Base-by-base conservation (phyloP, 2,888 invertebrate genomes). In the Galerucella nymphaeae region DNA sequence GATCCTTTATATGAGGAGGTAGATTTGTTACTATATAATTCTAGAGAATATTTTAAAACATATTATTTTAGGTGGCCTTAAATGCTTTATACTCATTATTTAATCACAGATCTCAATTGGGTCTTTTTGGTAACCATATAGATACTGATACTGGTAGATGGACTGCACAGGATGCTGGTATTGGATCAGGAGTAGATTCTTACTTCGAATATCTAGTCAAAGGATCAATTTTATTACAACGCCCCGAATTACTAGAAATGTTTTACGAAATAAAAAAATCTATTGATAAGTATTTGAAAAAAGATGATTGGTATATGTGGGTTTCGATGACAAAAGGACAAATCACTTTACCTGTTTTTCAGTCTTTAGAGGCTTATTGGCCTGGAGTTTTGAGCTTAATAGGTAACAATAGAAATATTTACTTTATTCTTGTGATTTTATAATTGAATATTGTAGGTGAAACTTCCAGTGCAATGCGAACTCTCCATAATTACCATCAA, bases 301-400 rank as follows among this genome's bases (percentile, higher is more conserved):
- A 94, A 82, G 98, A 97, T 80, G 98, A 99, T 85, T 99, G 99
- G 99, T 97, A 98, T 85, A 91, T 99, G 81, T 99, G 99, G 99
- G 99, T 97, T 0, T 95, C 97, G n/a, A 99, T 99, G 99, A 91
- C 93, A 61, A 95, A 97, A 82, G 99, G 96, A 0, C 95, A 96
- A 83, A 95, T 99, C 8, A 97, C 98, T 0, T 87, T 98, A 80
- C 98, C 99, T 0, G 95, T 99, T n/a, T 99, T 99, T 87, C 99
- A 99, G 85, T 98, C 98, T 0, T 88, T 99, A 23, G 99, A 99
- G 87, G 96, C 99, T 0, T 99, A 96, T 85, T 99, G 98, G 98
- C 99, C 99, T 0, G 99, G 99, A 0, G 90, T 99, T 41, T 89
- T 99, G 70, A 94, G 94, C 80, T 88, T 96, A 18, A 91, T 95